These are phyloP conservation scores for Bovichtus variegatus DNA, from an alignment of 2,797 vertebrate species.

Conservation along the genomic window DNA sequence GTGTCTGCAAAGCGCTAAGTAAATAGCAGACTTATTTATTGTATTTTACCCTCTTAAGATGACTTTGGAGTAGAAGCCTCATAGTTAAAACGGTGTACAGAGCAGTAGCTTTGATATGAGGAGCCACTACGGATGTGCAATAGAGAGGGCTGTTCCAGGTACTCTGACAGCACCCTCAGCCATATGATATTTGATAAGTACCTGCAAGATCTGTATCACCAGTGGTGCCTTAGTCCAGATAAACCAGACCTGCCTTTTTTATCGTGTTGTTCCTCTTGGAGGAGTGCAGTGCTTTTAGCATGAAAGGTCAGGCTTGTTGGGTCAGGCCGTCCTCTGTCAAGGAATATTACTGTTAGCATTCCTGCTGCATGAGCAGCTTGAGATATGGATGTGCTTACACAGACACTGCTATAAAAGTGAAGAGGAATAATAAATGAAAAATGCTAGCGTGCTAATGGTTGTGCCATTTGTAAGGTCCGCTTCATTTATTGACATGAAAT, in stretches of 20 bases:
- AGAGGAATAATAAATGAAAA: constrained; percentile 17
- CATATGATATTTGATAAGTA: constrained; percentile 42
- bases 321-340: constrained; percentile 68
- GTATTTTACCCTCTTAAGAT: background rate
- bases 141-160: background rate
- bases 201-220: constrained; percentile 41
- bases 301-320: constrained; percentile 73
- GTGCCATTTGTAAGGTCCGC: constrained; percentile 24
- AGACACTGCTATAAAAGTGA: constrained; percentile 27
- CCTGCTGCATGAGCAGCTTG: constrained; percentile 63
- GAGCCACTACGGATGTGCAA: background rate
- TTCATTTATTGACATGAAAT: constrained; percentile 15
- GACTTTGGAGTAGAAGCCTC: background rate
- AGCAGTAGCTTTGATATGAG: background rate
- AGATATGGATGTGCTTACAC: constrained; percentile 41
- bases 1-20: background rate
- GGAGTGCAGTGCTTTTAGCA: constrained; percentile 56
- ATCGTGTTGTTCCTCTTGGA: constrained; percentile 41
- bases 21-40: background rate
- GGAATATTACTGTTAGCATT: constrained; percentile 73
- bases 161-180: constrained; percentile 10
- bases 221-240: constrained; percentile 33
- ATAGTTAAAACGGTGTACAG: background rate
- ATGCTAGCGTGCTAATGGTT: background rate
- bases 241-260: constrained; percentile 36